A percentile compares a stretch with the other conserved stretches of the same genome.
Evolutionary conservation across 1,140 invertebrate species (phyloP).

Genomic region (Pseudomyrmex gracilis): DNA sequence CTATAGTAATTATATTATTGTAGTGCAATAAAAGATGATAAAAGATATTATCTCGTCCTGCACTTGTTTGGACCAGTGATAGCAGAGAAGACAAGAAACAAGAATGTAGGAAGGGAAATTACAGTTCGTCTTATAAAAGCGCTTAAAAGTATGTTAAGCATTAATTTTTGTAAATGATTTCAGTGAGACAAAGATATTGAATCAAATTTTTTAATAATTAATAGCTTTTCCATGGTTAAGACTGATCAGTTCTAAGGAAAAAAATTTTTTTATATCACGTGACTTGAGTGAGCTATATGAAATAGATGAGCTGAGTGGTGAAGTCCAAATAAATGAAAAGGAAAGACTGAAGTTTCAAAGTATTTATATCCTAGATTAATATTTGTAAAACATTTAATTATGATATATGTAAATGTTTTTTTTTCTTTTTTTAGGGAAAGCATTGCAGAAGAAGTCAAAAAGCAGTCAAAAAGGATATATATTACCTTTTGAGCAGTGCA

Average conservation of each 20-base stretch:
- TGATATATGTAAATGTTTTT: conserved; percentile 35
- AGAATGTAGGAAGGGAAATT: conserved; percentile 79
- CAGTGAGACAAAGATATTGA: neutral
- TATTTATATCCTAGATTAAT: conserved; percentile 40
- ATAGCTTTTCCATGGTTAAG: conserved; percentile 79
- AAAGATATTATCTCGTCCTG: conserved; percentile 75
- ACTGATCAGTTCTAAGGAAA: conserved; percentile 72
- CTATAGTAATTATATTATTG: conserved; percentile 61
- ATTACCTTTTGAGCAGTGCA: conserved; percentile 71
- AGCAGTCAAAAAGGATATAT: conserved; percentile 70
- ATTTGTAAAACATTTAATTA: conserved; percentile 2
- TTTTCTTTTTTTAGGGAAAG: conserved; percentile 36
- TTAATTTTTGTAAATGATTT: conserved; percentile 2
- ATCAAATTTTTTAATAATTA: neutral
- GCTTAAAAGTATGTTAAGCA: conserved; percentile 77
- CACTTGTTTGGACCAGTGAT: conserved; percentile 80
- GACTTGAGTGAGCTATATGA: conserved; percentile 75
- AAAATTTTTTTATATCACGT: conserved; percentile 67
- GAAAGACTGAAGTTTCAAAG: conserved; percentile 11
- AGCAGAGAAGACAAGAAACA: conserved; percentile 76
- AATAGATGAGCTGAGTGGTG: conserved; percentile 3
- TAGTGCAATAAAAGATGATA: conserved; percentile 73
- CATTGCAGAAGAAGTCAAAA: conserved; percentile 61
- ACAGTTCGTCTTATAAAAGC: conserved; percentile 79
- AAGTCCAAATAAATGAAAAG: neutral